Percentiles rank a stretch among this genome's conserved stretches.
Conservation (phyloP, 2,888 invertebrate genomes). For the Mechanitis mazaeus region DNA sequence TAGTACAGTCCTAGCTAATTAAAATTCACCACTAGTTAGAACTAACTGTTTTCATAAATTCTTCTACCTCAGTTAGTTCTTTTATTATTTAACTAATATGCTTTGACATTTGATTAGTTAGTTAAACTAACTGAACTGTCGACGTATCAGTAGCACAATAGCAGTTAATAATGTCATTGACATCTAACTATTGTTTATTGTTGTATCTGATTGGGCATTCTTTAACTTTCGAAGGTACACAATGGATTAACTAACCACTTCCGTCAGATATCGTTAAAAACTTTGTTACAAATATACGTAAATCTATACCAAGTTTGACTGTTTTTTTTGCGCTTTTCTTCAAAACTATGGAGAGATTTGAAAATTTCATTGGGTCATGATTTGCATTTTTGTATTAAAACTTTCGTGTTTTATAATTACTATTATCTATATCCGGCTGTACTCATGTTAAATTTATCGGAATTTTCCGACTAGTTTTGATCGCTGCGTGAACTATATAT, state of each 20-base stretch:
- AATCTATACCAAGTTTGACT: not conserved
- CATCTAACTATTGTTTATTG: constrained; percentile 52
- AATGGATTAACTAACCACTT: constrained; percentile 19
- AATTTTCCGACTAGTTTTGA: too few relatives aligned
- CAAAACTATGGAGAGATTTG: too few relatives aligned
- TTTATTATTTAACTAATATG: not conserved
- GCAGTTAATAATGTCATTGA: constrained; percentile 43
- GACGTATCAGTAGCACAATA: constrained; percentile 36
- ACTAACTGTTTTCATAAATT: too few relatives aligned
- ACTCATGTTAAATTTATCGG: too few relatives aligned
- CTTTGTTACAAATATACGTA: not conserved
- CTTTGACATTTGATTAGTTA: not conserved
- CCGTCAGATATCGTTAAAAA: constrained; percentile 12
- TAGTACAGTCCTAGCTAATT: too few relatives aligned
- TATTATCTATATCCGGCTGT: too few relatives aligned
- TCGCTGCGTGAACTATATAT: too few relatives aligned
- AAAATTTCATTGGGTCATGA: too few relatives aligned
- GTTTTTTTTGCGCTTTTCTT: not conserved
- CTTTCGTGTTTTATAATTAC: too few relatives aligned
- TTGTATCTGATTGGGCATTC: constrained; percentile 30
- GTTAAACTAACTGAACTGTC: constrained; percentile 25
- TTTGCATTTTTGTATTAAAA: too few relatives aligned
- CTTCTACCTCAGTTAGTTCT: too few relatives aligned
- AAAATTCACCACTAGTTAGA: too few relatives aligned
- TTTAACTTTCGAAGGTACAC: constrained; percentile 29